Evolutionary conservation across 2,113 vertebrate genomes (phyloP).

Genomic region (Pedionomus torquatus): DNA sequence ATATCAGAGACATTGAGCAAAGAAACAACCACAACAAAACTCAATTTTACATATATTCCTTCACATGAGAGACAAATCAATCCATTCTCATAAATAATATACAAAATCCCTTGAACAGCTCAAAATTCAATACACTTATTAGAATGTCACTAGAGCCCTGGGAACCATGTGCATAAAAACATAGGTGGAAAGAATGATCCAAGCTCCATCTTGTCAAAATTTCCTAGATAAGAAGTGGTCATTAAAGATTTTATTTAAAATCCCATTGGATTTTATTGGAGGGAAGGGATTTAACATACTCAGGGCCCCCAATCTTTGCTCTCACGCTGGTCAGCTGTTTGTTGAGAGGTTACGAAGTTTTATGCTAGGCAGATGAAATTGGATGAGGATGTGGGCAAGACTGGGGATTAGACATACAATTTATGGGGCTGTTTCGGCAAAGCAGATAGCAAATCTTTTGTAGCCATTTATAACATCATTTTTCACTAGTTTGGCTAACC

Average conservation of each 20-base stretch:
- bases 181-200: background rate
- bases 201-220: background rate
- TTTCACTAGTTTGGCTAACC: background rate
- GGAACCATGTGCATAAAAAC: background rate
- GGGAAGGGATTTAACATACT: background rate
- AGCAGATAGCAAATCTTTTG: background rate
- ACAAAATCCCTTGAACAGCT: conserved; percentile 26
- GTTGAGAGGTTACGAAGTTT: background rate
- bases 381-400: background rate
- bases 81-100: conserved; percentile 64
- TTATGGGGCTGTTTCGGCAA: background rate
- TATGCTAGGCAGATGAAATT: background rate
- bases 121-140: conserved; percentile 52
- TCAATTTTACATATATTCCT: conserved; percentile 38
- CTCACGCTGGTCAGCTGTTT: background rate
- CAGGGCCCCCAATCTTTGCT: background rate
- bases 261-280: background rate
- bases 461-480: background rate
- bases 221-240: background rate
- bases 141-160: conserved; percentile 27
- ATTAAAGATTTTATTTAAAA: too few species aligned
- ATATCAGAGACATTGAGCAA: conserved; percentile 35
- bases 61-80: conserved; percentile 36
- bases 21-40: conserved; percentile 42
- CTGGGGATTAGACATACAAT: background rate